Evolutionary conservation across 2,113 vertebrate species (phyloP).

Genomic region (Xiphophorus maculatus): DNA sequence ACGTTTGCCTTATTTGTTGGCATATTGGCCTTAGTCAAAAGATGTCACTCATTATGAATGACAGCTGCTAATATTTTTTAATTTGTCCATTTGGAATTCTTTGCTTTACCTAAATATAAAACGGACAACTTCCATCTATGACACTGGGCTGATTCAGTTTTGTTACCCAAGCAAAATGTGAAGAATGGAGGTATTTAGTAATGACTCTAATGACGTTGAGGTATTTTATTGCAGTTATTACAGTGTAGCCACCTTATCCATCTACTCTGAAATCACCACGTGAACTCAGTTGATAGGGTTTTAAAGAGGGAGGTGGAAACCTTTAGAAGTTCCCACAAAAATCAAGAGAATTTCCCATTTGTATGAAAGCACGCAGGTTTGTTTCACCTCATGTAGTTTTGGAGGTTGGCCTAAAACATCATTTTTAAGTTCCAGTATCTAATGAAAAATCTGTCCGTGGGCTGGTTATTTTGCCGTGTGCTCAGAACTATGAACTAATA

Average conservation of each 20-base stretch:
- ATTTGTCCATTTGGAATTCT: slow-evolving; percentile 36
- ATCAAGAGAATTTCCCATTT: slow-evolving; percentile 83
- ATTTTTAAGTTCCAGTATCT: slow-evolving; percentile 82
- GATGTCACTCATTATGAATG: slow-evolving; percentile 71
- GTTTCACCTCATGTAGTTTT: slow-evolving; percentile 88
- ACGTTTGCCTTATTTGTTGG: slow-evolving; percentile 75
- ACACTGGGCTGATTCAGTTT: slow-evolving; percentile 25
- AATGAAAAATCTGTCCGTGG: slow-evolving; percentile 74
- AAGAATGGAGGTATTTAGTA: slow-evolving; percentile 46
- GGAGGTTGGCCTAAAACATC: slow-evolving; percentile 85
- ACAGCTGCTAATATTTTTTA: slow-evolving; percentile 35
- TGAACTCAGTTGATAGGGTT: slow-evolving; percentile 76
- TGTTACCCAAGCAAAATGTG: slow-evolving; percentile 33
- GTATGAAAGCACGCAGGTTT: slow-evolving; percentile 82
- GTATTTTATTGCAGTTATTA: slow-evolving; percentile 70
- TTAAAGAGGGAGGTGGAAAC: slow-evolving; percentile 80
- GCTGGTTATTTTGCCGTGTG: slow-evolving; percentile 57
- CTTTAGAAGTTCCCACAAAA: slow-evolving; percentile 85
- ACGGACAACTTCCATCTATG: slow-evolving; percentile 3
- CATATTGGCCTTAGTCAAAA: slow-evolving; percentile 57
- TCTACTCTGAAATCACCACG: slow-evolving; percentile 82
- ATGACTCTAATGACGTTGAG: slow-evolving; percentile 48
- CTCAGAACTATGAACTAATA: slow-evolving; percentile 68
- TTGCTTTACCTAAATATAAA: slow-evolving; percentile 32
- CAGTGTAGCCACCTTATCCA: slow-evolving; percentile 70